Base-by-base conservation (phyloP, 2,888 invertebrate genomes). In the Limnephilus marmoratus region DNA sequence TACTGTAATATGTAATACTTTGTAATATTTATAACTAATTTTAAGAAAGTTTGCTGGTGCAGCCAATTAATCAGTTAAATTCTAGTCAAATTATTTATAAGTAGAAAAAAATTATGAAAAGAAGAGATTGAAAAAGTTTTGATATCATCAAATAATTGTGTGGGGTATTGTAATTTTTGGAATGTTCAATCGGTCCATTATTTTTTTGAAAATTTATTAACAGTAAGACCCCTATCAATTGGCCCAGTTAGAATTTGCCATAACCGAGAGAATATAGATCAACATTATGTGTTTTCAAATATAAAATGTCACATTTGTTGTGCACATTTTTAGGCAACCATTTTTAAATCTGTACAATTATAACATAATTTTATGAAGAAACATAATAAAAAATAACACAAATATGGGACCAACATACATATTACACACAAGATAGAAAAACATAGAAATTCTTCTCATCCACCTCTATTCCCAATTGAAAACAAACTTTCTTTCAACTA, bases 51-150 rank as follows among this genome's bases (percentile, higher is more conserved):
- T 34, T 81, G 13, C 24, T 18, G 41, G 15, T 41, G 41, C 82
- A 82, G 82, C 81, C 88, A 88, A 80, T 37, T 68, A 88, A 88
- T 86, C 86, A 86, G 53, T 53, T 49, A 45, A 45, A 85, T 80
- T 91, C 90, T 90, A 90, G 81, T 82, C 45, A 81, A 90, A 90
- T 82, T 82, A 90, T 90, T 83, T 90, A 83, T 90, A 90, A 85
- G 85, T 85, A 91, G 37, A 90, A 90, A 91, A 90, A 45, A 45
- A 86, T 49, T 86, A 53, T 86, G 81, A 90, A 85, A 68, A 90
- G 90, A 49, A 49, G 49, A 90, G 31, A 83, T 83, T 34, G 37
- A 34, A 83, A 83, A 37, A 2, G 24, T 83, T 31, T 82, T 82
- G 82, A 15, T 29, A 82, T 82, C 15, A 83, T 83, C 37, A 37